Evolutionary conservation across 2,888 invertebrate genomes (phyloP), one percentile per base, ranked within the genome.

Genomic region (Agonum fuliginosum): DNA sequence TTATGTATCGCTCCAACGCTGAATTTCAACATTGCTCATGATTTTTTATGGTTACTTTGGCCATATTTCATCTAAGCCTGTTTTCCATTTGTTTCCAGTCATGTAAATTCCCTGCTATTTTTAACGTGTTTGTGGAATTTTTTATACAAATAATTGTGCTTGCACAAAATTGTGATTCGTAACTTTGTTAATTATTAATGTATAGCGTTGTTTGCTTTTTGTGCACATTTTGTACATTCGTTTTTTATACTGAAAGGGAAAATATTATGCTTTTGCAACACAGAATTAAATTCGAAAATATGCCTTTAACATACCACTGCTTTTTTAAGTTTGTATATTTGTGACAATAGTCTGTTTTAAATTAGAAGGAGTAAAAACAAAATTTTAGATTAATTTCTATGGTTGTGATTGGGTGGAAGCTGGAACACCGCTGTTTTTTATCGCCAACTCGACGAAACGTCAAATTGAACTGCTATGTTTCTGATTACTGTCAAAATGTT

Each of bases 11-110:
- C 22, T 30, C n/a, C 62, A 58, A 3, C 12, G 46, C 30, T 43
- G 34, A 71, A 71, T 62, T 65, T 27, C 46, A 74, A 74, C 65
- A 46, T 74, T 62, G 74, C 62, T 74, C 46, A 65, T 74, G 62
- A 74, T 62, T 74, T 74, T 73, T 74, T 74, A 74, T 30, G 62
- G 46, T 6, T 54, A 17, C 27, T 51, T 71, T 48, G 30, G 10
- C 27, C 46, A 43, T 62, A 65, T 74, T 43, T 65, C 46, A 74
- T 19, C 27, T 27, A 62, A 62, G 14, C 58, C 58, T 62, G 30
- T 27, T 62, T 54, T 17, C 14, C 30, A 62, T 62, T 62, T 30
- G 58, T 30, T 30, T 62, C 4, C 58, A 62, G 51, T 51, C 46
- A 46, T 46, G 46, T 17, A 46, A 20, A 46, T 46, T 46, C 17